A percentile compares a stretch with the other conserved stretches of the same genome.
Evolutionary conservation across 2,797 vertebrate genomes (phyloP).

Genomic region (Anguilla megastoma): DNA sequence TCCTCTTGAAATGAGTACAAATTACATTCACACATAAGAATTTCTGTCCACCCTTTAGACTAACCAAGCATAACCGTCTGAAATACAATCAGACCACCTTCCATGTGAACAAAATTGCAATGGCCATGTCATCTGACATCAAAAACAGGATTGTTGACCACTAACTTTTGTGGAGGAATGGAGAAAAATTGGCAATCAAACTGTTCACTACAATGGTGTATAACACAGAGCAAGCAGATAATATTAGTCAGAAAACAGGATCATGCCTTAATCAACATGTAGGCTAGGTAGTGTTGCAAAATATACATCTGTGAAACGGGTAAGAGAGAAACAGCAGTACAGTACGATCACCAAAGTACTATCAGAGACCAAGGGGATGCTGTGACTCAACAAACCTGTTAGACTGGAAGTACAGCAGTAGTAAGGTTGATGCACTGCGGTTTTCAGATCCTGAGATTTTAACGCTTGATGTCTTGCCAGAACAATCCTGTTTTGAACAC

Average conservation of each 20-base stretch:
- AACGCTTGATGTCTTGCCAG: not conserved
- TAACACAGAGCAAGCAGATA: not conserved
- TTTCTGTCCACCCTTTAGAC: not conserved
- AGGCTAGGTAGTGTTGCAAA: not conserved
- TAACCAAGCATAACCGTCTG: not conserved
- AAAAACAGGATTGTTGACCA: not conserved
- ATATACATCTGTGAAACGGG: not conserved
- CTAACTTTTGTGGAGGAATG: not conserved
- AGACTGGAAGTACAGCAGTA: not conserved
- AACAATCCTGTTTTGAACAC: not conserved
- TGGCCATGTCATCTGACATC: not conserved
- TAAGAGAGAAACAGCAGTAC: not conserved
- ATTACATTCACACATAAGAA: conserved; percentile 30
- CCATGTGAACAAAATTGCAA: not conserved
- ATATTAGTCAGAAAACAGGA: not conserved
- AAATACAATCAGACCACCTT: not conserved
- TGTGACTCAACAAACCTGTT: not conserved
- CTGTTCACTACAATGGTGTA: not conserved
- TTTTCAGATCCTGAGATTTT: not conserved
- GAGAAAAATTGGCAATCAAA: not conserved
- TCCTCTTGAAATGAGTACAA: not conserved
- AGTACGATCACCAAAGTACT: not conserved
- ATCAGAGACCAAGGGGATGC: not conserved
- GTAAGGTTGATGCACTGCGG: not conserved
- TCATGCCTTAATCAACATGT: not conserved